phyloP scores from a whole-genome alignment of 2,113 vertebrate genomes.

The Suricata suricatta region DNA sequence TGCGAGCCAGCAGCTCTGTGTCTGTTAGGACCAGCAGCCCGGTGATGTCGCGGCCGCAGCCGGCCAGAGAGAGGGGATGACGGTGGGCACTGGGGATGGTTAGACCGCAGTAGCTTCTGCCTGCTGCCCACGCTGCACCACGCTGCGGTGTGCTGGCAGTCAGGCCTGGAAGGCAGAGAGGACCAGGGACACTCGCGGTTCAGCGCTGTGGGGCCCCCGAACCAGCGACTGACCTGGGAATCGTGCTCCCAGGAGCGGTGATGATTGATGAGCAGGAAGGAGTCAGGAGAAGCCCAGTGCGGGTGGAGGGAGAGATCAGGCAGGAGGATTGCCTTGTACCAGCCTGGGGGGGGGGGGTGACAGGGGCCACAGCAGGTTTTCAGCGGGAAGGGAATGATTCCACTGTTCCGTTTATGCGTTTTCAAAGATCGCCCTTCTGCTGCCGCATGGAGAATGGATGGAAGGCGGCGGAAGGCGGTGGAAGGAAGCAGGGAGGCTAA shows the following conservation, averaged over 20 bases:
- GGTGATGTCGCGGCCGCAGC: rapidly evolving
- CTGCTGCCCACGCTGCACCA: background rate
- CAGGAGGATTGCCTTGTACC: background rate
- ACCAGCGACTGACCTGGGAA: background rate
- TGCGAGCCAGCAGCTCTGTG: rapidly evolving
- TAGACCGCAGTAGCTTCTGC: rapidly evolving
- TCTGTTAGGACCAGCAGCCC: rapidly evolving
- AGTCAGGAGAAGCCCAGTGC: background rate
- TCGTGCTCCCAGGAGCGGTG: background rate
- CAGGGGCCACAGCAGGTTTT: background rate
- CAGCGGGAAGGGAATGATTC: rapidly evolving
- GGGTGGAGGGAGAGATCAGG: background rate
- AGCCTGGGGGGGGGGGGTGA: too few relatives aligned
- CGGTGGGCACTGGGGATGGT: rapidly evolving
- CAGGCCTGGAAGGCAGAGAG: background rate
- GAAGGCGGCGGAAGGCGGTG: too few relatives aligned
- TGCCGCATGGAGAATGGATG: background rate
- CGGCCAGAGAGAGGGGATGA: background rate
- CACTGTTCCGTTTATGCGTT: background rate
- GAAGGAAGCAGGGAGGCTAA: background rate
- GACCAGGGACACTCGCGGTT: rapidly evolving
- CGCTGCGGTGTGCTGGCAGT: rapidly evolving
- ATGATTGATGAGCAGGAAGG: background rate
- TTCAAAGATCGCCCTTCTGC: background rate
- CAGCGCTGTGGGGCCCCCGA: rapidly evolving